phyloP scores from a whole-genome alignment of 2,888 invertebrate species.

The Cyrtodaria siliqua region DNA sequence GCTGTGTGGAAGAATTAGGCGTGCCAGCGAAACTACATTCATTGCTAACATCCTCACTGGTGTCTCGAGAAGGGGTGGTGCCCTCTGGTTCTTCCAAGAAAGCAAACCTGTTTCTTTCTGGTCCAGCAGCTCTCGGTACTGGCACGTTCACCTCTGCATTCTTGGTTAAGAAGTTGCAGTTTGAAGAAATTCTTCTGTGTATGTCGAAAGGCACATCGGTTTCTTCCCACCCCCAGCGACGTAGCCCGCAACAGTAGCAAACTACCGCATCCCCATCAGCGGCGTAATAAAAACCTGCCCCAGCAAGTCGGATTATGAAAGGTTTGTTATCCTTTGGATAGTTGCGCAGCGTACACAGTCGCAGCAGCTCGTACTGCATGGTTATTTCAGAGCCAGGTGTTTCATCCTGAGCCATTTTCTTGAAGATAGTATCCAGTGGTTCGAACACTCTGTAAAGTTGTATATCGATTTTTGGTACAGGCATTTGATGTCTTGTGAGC shows the following conservation, averaged over 20 bases:
- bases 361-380: slow-evolving; percentile 54
- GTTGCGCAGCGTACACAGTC: slow-evolving; percentile 50
- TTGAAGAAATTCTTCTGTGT: slow-evolving; percentile 38
- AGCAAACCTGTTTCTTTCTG: not conserved
- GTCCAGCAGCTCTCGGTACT: slow-evolving; percentile 9
- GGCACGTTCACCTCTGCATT: slow-evolving; percentile 44
- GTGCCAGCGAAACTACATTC: slow-evolving; percentile 3
- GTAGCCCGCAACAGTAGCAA: slow-evolving; percentile 54
- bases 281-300: slow-evolving; percentile 54
- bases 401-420: slow-evolving; percentile 30
- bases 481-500: slow-evolving; percentile 12
- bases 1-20: not conserved
- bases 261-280: slow-evolving; percentile 54
- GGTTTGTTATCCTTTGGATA: slow-evolving; percentile 55
- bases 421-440: slow-evolving; percentile 32
- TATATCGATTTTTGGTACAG: slow-evolving; percentile 30
- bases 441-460: slow-evolving; percentile 12
- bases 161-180: slow-evolving; percentile 47
- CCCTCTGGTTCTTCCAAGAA: not conserved
- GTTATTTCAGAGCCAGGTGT: slow-evolving; percentile 36
- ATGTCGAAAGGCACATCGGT: slow-evolving; percentile 42
- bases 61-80: not conserved
- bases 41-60: slow-evolving; percentile 24
- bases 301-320: slow-evolving; percentile 37
- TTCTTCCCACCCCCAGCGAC: slow-evolving; percentile 40